Conservation (phyloP, 1,140 invertebrate species). For the Drosophila tani region DNA sequence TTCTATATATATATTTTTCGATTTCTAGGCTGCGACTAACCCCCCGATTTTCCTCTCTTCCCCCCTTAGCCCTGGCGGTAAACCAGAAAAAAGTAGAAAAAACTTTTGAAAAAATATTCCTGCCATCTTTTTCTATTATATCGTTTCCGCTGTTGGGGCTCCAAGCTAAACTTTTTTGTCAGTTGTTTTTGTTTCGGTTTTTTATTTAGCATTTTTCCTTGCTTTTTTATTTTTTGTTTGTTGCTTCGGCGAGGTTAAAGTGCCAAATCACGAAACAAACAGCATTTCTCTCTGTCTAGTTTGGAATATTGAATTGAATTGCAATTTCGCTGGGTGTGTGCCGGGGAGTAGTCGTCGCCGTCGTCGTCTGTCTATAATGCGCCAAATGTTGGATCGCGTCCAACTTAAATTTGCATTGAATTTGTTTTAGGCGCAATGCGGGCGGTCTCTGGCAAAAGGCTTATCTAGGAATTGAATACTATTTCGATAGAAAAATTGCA, state of each 20-base stretch:
- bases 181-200: constrained; percentile 35
- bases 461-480: constrained; percentile 73
- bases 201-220: constrained; percentile 31
- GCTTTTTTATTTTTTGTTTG: constrained; percentile 6
- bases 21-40: constrained; percentile 62
- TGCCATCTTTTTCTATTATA: constrained; percentile 82
- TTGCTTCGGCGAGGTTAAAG: constrained; percentile 68
- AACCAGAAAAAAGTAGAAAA: constrained; percentile 28
- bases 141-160: constrained; percentile 69
- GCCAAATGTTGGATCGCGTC: constrained; percentile 74
- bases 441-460: constrained; percentile 55
- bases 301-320: constrained; percentile 75
- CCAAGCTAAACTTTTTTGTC: constrained; percentile 64
- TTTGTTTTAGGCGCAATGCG: constrained; percentile 75
- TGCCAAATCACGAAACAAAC: constrained; percentile 70
- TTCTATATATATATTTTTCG: constrained; percentile 49
- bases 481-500: not conserved
- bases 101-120: constrained; percentile 56
- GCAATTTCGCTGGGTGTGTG: constrained; percentile 54
- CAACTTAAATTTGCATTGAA: constrained; percentile 77
- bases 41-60: not conserved
- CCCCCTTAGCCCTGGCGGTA: constrained; percentile 28
- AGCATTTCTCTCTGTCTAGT: constrained; percentile 54
- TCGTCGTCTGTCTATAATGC: constrained; percentile 64
- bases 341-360: not conserved